Evolutionary conservation across 1,140 invertebrate species (phyloP), one percentile per base, ranked within the genome.

Genomic region (Bombus polaris): DNA sequence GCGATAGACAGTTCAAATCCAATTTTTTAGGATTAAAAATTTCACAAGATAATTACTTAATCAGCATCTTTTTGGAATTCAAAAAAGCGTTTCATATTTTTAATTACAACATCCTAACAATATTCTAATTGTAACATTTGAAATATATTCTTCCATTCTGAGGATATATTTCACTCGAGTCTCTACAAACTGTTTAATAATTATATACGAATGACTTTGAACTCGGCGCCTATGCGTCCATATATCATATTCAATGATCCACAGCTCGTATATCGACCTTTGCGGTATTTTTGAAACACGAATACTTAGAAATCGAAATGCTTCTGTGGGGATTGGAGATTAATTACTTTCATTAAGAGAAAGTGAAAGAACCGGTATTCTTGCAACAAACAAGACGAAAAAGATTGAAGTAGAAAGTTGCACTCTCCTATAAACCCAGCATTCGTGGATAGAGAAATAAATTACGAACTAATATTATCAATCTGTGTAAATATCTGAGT

Each of bases 281-380:
- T 10, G 37, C 37, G 12, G 39, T 72, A 22, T n/a, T 72, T 72
- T 42, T 72, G 70, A 13, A 42, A 8, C 39, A 1, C 8, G 39
- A 42, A 72, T 9, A 39, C 18, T 15, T 28, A 15, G 39, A 72
- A n/a, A 42, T 25, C 37, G 39, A n/a, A 15, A 37, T 18, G 39
- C 13, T 72, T 39, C 10, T 12, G 22, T 5, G 9, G 9, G 18
- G 13, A 72, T 37, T 12, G 22, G 9, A 12, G 15, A 72, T n/a
- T 42, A 72, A 72, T 72, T 72, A 42, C 70, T 72, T 42, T 72
- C 13, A 13, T 72, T 42, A 42, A 42, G 28, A 42, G 71, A 72
- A 42, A 72, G 39, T n/a, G 13, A 42, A 42, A 15, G 39, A 42
- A 72, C 39, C 71, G 32, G 32, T 22, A 42, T 13, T 22, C 12